Conservation (phyloP, 2,113 vertebrate species). For the Malurus cyaneus region DNA sequence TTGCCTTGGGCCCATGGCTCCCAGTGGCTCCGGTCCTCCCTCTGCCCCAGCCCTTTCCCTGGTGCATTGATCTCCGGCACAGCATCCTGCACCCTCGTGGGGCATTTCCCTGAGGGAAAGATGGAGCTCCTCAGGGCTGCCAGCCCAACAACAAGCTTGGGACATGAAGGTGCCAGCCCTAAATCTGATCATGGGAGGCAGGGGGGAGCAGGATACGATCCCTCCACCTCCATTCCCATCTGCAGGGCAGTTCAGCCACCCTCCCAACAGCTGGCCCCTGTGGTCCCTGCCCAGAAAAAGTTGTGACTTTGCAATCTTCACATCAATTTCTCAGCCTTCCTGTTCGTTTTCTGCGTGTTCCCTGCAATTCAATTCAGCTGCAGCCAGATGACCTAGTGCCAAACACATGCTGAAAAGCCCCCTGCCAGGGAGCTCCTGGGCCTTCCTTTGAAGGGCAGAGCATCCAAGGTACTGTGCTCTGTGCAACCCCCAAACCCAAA, state of each 20-base stretch:
- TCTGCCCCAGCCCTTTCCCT: neutral
- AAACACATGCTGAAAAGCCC: neutral
- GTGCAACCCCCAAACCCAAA: neutral
- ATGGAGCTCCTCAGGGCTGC: neutral
- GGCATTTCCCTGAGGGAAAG: neutral
- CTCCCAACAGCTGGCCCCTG: neutral
- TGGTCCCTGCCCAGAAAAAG: neutral
- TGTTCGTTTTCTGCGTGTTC: neutral
- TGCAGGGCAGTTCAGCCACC: neutral
- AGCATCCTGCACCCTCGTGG: fast-evolving
- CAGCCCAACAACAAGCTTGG: neutral
- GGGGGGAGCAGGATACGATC: neutral
- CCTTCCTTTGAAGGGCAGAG: neutral
- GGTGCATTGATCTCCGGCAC: neutral
- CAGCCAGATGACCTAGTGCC: neutral
- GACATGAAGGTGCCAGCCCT: neutral
- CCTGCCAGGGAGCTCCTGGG: neutral
- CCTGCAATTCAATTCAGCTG: neutral
- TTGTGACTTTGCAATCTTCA: neutral
- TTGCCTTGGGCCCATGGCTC: neutral
- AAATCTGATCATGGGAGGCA: neutral
- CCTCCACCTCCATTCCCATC: neutral
- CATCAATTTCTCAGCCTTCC: neutral
- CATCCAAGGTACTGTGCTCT: fast-evolving
- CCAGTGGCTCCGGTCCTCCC: fast-evolving